Base-by-base conservation (phyloP, 2,888 invertebrate species). In the Gerosis bhagava region DNA sequence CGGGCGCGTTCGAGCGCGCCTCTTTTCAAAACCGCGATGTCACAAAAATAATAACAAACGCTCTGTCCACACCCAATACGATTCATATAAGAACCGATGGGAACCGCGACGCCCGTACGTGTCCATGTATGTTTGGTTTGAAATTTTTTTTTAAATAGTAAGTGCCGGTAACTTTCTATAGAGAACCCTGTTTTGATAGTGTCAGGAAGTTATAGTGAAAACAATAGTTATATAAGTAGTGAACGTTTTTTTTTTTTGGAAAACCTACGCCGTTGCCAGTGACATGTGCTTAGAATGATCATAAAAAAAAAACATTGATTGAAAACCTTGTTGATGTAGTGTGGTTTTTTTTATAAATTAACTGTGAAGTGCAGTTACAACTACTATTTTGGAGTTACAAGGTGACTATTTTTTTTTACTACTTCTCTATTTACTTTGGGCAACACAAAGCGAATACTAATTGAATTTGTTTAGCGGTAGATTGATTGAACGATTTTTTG, bases 11-110 rank as follows among this genome's bases (percentile, higher is more conserved):
- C 57, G 56, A 57, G 67, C 65, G 65, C 66, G 63, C 62, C 60
- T 54, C n/a, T 43, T 46, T 54, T 52, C 55, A 53, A 50, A 56
- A 48, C 63, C 74, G 75, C 77, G 77, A 74, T 75, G 74, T 71
- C 61, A 60, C 69, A 64, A 74, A 70, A 70, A 69, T 71, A 70
- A 68, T 71, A 68, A 63, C 63, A 16, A 8, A 11, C 5, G 22
- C 15, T 16, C 26, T 31, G 19, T 32, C 32, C n/a, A n/a, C n/a
- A n/a, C n/a, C 45, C 25, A 31, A 19, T 37, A 37, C 29, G 45
- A 46, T 17, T 39, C 45, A 31, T 6, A 39, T 39, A 19, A 8
- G 36, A 37, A 19, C 17, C 5, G 24, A 7, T 31, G 10, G 31
- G 36, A 19, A n/a, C n/a, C n/a, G n/a, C n/a, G n/a, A n/a, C n/a